Evolutionary conservation across 2,113 vertebrate genomes (phyloP).

Genomic region (Spizaetus ornatus): DNA sequence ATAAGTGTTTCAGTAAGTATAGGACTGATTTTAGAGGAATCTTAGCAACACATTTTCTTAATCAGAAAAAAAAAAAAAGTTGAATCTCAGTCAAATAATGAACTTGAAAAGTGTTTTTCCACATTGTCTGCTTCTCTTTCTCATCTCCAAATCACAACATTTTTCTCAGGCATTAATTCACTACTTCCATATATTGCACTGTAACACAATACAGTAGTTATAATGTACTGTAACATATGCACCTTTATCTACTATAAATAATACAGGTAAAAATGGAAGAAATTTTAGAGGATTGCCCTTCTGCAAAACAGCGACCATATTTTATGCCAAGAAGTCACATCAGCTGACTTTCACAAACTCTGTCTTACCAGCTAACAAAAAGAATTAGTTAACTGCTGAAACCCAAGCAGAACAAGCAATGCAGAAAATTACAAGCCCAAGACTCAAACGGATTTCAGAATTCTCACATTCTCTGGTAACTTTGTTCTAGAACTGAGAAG

Average conservation of each 20-base stretch:
- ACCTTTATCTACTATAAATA: not conserved
- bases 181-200: not conserved
- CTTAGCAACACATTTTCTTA: not conserved
- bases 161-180: not conserved
- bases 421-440: not conserved
- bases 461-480: not conserved
- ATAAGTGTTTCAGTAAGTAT: not conserved
- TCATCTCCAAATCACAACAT: not conserved
- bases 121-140: not conserved
- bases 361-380: not conserved
- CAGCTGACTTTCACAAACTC: not conserved
- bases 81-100: not conserved
- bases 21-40: not conserved
- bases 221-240: not conserved
- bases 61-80: not conserved
- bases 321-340: not conserved
- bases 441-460: not conserved
- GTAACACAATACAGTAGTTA: not conserved
- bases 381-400: not conserved
- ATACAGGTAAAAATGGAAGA: not conserved
- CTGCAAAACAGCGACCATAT: not conserved
- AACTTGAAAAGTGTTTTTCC: not conserved
- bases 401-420: not conserved
- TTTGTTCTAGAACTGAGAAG: not conserved
- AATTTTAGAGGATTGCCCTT: not conserved